Conservation (phyloP, 2,113 vertebrate species). For the Toxotes jaculatrix region DNA sequence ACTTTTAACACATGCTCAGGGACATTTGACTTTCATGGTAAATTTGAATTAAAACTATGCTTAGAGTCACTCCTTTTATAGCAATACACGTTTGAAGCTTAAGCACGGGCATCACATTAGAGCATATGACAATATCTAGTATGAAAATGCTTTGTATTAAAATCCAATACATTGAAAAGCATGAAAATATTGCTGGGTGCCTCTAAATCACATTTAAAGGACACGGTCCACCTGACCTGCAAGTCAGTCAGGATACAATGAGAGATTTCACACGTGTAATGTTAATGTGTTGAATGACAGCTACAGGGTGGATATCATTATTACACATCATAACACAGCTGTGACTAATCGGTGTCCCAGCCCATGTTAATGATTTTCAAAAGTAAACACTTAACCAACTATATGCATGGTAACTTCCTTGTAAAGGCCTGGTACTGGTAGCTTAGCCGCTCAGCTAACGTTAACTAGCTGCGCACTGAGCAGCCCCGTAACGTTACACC, state of each 20-base stretch:
- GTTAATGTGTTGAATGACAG: background rate
- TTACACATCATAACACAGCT: background rate
- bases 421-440: conserved; percentile 1
- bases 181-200: too few relatives aligned
- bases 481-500: too few relatives aligned
- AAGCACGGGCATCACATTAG: too few relatives aligned
- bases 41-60: too few relatives aligned
- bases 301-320: background rate
- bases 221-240: background rate
- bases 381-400: conserved; percentile 9
- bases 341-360: background rate
- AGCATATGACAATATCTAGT: too few relatives aligned
- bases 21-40: too few relatives aligned
- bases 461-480: background rate
- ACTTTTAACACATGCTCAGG: too few relatives aligned
- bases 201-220: background rate
- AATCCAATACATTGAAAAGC: too few relatives aligned
- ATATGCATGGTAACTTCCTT: conserved; percentile 6
- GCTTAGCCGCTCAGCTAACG: conserved; percentile 12
- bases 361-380: background rate
- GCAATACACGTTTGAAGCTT: too few relatives aligned
- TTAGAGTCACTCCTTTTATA: too few relatives aligned
- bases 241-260: too few relatives aligned
- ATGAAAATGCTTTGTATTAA: too few relatives aligned
- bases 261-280: background rate